Evolutionary conservation across 2,113 vertebrate species (phyloP).

Genomic region (Theristicus caerulescens): DNA sequence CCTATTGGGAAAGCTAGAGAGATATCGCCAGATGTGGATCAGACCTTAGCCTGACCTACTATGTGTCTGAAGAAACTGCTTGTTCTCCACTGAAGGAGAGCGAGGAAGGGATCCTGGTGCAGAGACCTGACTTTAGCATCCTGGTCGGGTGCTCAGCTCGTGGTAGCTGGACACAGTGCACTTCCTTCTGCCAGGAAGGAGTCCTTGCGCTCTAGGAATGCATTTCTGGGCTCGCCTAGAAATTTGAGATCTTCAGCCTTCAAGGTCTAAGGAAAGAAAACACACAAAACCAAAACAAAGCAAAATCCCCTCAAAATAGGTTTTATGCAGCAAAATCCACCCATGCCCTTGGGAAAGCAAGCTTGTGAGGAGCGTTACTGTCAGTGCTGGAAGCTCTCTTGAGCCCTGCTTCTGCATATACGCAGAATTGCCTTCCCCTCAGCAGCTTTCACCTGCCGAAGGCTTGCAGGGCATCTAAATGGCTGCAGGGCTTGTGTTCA

Average conservation of each 20-base stretch:
- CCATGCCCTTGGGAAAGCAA: background rate
- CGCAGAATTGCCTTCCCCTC: background rate
- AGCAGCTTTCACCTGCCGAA: background rate
- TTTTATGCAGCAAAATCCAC: background rate
- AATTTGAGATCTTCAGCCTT: background rate
- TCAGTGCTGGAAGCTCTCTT: background rate
- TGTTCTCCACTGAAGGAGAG: fast-evolving
- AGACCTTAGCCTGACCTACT: background rate
- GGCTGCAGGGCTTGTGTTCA: background rate
- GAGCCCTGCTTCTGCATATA: background rate
- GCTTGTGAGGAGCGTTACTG: background rate
- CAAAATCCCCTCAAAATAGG: background rate
- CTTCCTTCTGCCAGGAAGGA: background rate
- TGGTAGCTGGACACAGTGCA: background rate
- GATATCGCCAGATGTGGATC: background rate
- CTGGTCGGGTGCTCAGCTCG: fast-evolving
- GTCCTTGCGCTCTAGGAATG: background rate
- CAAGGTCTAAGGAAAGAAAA: background rate
- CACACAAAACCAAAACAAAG: background rate
- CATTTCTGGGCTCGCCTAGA: background rate
- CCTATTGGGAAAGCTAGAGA: background rate
- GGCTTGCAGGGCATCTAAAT: background rate
- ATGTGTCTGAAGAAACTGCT: background rate
- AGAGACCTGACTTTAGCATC: background rate
- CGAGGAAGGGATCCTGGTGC: background rate